These are phyloP conservation scores for Dolichopus griseipennis DNA, from an alignment of 2,888 invertebrate genomes.

Conservation along the genomic window DNA sequence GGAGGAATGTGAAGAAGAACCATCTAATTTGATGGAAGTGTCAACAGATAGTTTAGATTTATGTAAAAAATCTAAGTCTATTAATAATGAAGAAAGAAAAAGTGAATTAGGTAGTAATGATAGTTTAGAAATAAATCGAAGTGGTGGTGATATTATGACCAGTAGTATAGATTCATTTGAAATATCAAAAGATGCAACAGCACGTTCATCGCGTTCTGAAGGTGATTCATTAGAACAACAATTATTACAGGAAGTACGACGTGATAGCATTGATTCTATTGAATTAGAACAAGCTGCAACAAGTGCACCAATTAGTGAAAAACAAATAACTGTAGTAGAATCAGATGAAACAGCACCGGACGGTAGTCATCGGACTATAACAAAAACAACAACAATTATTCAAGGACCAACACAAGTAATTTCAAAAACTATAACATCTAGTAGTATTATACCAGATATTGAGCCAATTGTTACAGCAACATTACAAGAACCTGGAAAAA, in stretches of 20 bases:
- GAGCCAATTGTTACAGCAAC: constrained; percentile 11
- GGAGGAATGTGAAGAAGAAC: constrained; percentile 35
- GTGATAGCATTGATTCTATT: constrained; percentile 41
- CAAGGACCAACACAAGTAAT: constrained; percentile 21
- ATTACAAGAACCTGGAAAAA: constrained; percentile 25
- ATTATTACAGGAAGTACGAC: constrained; percentile 32
- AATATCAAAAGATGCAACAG: constrained; percentile 42
- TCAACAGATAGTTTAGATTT: constrained; percentile 56
- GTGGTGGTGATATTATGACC: constrained; percentile 46
- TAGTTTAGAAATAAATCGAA: constrained; percentile 56
- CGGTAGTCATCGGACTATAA: constrained; percentile 30
- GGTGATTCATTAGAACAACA: constrained; percentile 40
- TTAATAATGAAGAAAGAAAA: constrained; percentile 39
- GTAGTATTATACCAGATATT: neutral
- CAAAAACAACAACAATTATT: constrained; percentile 21
- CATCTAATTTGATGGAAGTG: constrained; percentile 49
- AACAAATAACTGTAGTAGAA: constrained; percentile 19
- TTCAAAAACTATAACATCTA: constrained; percentile 16
- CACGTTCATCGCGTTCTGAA: constrained; percentile 33
- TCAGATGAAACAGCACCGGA: constrained; percentile 33
- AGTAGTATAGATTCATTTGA: constrained; percentile 49
- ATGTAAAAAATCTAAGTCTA: constrained; percentile 25
- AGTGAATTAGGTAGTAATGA: constrained; percentile 56
- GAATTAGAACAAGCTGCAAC: constrained; percentile 32
- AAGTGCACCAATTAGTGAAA: constrained; percentile 22